A percentile compares a stretch with the other conserved stretches of the same genome.
Conservation (phyloP, 2,797 vertebrate genomes). For the Thamnophis elegans region DNA sequence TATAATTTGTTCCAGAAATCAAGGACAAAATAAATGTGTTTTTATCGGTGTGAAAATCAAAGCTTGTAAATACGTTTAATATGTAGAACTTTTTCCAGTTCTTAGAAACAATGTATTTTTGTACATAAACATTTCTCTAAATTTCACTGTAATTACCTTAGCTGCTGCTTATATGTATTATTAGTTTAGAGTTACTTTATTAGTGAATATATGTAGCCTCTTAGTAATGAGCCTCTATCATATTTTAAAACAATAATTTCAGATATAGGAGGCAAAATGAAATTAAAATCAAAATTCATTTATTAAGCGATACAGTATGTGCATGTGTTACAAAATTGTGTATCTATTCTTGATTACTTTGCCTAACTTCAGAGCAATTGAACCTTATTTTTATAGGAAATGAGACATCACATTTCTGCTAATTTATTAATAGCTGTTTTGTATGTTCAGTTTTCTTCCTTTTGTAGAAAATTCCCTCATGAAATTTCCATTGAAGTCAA, state of each 20-base stretch:
- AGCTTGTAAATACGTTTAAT: constrained; percentile 64
- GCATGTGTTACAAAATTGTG: constrained; percentile 43
- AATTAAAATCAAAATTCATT: constrained; percentile 26
- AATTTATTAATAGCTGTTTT: constrained; percentile 32
- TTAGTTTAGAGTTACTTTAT: background rate
- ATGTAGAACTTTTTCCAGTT: constrained; percentile 58
- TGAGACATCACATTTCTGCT: constrained; percentile 50
- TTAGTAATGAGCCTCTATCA: background rate
- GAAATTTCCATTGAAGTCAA: constrained; percentile 48
- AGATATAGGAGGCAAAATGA: constrained; percentile 9
- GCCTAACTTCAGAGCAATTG: constrained; percentile 36
- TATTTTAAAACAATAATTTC: background rate
- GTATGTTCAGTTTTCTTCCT: background rate
- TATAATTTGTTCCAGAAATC: constrained; percentile 67
- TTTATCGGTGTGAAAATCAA: constrained; percentile 58
- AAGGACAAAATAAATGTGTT: constrained; percentile 63
- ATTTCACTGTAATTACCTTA: constrained; percentile 30
- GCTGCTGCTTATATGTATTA: constrained; percentile 3
- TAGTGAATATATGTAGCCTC: constrained; percentile 1
- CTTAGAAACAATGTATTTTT: constrained; percentile 63
- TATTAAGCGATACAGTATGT: background rate
- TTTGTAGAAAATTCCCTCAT: constrained; percentile 21
- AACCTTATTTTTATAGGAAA: constrained; percentile 29
- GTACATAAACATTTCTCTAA: constrained; percentile 54
- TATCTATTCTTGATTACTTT: constrained; percentile 38